A percentile compares a stretch with the other conserved stretches of the same genome.
Conservation (phyloP, 2,888 invertebrate species). For the Conomelus anceps region DNA sequence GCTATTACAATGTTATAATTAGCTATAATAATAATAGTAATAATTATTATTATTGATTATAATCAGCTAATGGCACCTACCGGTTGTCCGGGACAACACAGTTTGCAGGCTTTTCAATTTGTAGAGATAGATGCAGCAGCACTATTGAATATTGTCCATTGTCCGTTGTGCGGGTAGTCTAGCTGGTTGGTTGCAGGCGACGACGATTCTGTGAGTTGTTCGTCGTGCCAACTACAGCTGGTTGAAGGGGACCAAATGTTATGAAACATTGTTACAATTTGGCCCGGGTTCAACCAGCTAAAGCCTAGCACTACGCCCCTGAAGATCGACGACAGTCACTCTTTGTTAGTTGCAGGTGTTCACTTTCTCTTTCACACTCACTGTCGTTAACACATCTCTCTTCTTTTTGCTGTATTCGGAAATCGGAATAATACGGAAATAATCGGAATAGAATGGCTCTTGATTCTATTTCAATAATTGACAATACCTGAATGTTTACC, state of each 20-base stretch:
- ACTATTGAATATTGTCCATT: not conserved
- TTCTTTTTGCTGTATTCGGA: not conserved
- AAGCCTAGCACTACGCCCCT: conserved; percentile 44
- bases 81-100: not conserved
- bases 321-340: not conserved
- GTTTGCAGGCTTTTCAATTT: not conserved
- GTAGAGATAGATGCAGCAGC: not conserved
- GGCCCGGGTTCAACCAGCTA: conserved; percentile 67
- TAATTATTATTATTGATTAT: not conserved
- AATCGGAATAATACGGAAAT: too few species aligned
- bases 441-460: not conserved
- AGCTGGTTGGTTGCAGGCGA: not conserved
- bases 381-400: not conserved
- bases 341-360: not conserved
- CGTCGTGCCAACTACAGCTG: conserved; percentile 56
- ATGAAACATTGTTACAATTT: conserved; percentile 48
- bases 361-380: not conserved
- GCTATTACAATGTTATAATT: not conserved
- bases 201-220: not conserved
- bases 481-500: not conserved
- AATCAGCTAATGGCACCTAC: not conserved
- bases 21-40: too few species aligned
- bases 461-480: not conserved
- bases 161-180: not conserved
- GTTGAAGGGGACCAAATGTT: conserved; percentile 71